Base-by-base conservation (phyloP, 2,113 vertebrate species). In the Chascanopsetta lugubris region DNA sequence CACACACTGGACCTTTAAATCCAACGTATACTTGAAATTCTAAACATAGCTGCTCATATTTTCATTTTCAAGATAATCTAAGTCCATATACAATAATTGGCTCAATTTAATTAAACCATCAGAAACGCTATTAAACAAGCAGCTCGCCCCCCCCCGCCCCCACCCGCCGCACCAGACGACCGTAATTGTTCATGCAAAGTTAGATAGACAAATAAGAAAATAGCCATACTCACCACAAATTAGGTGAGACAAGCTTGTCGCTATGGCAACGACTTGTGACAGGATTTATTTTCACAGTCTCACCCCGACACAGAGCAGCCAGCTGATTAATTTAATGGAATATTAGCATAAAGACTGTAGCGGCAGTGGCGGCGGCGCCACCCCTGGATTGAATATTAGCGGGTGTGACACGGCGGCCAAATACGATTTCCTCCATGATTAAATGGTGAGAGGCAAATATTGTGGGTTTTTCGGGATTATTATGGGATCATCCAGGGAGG, bases 281-380 rank as follows among this genome's bases (percentile, higher is more conserved):
- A 8, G 29, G 32, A 57, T 18, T 50, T 75, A 25, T 69, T 62
- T 63, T 54, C 48, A 56, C 32, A 54, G 42, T 49, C 25, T 42
- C 24, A 46, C 47, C 24, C 26, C n/a, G 59, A 24, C 49, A 49
- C 45, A 48, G 21, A 26, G 42, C 22, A 65, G 46, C 34, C 51
- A 27, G 25, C 47, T 77, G 69, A 77, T 79, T 62, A 58, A n/a
- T 71, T 62, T 71, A 71, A 71, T 79, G 32, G 66, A 56, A 43
- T 49, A 72, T 74, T 82, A 56, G 51, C 58, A 70, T 63, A 68
- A 50, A 72, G n/a, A 61, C 13, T 15, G 30, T 29, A 47, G 45
- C 32, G 20, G 2, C 30, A n/a, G n/a, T n/a, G n/a, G 58, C 13
- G 11, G 30, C 26, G 50, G 45, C 32, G 20, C 1, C 30, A 47